phyloP scores from a whole-genome alignment of 2,113 vertebrate species.

The Hassar affinis region DNA sequence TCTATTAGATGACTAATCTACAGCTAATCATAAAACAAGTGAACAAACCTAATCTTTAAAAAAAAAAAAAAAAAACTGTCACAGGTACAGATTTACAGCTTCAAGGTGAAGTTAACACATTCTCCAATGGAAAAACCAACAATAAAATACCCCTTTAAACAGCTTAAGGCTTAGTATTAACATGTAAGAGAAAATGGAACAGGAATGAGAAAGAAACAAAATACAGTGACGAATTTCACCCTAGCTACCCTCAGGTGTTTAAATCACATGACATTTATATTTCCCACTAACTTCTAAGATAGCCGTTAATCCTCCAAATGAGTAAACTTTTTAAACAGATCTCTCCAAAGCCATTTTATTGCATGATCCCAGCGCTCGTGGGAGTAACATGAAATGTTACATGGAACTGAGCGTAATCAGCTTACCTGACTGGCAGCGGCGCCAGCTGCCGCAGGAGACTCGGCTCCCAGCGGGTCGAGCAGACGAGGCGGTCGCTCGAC shows the following conservation, averaged over 20 bases:
- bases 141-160: not conserved
- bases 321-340: not conserved
- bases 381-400: not conserved
- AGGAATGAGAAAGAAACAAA: not conserved
- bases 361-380: too few relatives aligned
- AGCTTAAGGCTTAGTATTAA: not conserved
- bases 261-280: too few relatives aligned
- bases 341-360: not conserved
- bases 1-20: not conserved
- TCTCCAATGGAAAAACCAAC: not conserved
- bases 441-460: constrained; percentile 76
- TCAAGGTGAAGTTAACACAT: not conserved
- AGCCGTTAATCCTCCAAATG: not conserved
- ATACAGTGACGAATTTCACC: not conserved
- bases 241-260: not conserved
- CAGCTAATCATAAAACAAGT: not conserved
- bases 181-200: not conserved
- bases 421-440: constrained; percentile 92
- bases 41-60: not conserved
- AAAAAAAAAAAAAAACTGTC: not conserved
- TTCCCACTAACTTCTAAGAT: not conserved
- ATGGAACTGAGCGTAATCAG: not conserved
- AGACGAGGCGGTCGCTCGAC: constrained; percentile 88
- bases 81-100: not conserved
- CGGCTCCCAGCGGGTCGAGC: constrained; percentile 68